Conservation (phyloP, 2,797 vertebrate genomes). For the Otolemur crassicaudatus region DNA sequence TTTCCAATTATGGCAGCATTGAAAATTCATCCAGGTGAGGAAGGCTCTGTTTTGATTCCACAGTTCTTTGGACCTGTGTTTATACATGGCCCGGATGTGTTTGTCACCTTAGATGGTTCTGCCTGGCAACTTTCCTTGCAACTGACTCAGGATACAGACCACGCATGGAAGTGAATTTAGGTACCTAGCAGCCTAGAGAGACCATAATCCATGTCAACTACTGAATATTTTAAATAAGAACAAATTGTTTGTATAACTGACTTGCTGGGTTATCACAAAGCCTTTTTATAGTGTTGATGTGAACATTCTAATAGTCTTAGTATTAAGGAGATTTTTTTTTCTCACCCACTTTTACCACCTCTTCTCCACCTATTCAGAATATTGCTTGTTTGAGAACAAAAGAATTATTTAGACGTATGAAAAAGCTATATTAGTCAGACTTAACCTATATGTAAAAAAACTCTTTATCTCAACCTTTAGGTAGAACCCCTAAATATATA, state of each 20-base stretch:
- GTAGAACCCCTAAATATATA: not conserved
- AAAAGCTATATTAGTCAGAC: not conserved
- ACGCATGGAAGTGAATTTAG: not conserved
- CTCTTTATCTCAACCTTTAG: not conserved
- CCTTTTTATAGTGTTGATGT: not conserved
- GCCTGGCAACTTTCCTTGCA: not conserved
- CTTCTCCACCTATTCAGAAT: not conserved
- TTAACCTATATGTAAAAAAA: not conserved
- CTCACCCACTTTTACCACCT: not conserved
- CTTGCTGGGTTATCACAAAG: not conserved
- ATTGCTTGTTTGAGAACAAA: not conserved
- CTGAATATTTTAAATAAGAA: not conserved
- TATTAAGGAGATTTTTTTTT: not conserved
- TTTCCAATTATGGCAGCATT: not conserved
- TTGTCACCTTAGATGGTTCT: not conserved
- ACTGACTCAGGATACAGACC: not conserved
- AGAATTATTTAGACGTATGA: not conserved
- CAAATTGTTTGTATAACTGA: not conserved
- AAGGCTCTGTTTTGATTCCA: not conserved
- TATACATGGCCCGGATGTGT: fast-evolving
- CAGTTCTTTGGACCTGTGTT: not conserved
- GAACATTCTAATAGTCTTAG: not conserved
- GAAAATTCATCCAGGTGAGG: not conserved
- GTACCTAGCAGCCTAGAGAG: not conserved
- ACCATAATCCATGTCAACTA: not conserved